A percentile compares a stretch with the other conserved stretches of the same genome.
Evolutionary conservation across 1,140 invertebrate genomes (phyloP).

Genomic region (Orius insidiosus): DNA sequence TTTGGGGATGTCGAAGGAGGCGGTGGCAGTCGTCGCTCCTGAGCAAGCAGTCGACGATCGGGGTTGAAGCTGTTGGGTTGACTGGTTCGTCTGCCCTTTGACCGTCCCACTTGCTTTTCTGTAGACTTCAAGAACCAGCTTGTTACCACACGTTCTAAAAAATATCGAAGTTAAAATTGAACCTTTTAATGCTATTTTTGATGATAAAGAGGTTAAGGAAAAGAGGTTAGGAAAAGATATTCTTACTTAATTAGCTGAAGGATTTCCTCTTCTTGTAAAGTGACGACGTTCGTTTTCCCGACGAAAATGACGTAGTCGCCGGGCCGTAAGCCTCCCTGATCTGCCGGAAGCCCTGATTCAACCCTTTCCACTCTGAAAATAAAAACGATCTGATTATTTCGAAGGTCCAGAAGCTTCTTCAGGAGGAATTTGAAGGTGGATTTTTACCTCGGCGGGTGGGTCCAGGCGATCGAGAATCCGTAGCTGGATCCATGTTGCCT

Average conservation of each 20-base stretch:
- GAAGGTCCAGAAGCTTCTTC: neutral
- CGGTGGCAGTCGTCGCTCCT: constrained; percentile 23
- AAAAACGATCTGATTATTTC: neutral
- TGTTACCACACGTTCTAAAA: constrained; percentile 43
- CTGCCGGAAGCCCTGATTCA: constrained; percentile 61
- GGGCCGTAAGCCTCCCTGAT: constrained; percentile 55
- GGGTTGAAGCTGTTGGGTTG: constrained; percentile 20
- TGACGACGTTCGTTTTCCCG: constrained; percentile 68
- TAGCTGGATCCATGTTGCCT: constrained; percentile 41
- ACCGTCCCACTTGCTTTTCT: constrained; percentile 28
- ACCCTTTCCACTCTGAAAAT: constrained; percentile 57
- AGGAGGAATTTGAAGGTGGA: neutral
- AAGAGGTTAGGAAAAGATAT: too few relatives aligned
- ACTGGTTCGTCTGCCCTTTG: neutral
- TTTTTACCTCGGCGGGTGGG: constrained; percentile 50
- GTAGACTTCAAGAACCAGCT: constrained; percentile 59
- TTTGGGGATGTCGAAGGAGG: constrained; percentile 34
- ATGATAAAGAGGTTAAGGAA: too few relatives aligned
- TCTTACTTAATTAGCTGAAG: constrained; percentile 60
- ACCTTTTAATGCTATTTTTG: neutral
- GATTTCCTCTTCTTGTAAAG: constrained; percentile 58
- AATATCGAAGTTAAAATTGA: constrained; percentile 10
- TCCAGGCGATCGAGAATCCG: constrained; percentile 83
- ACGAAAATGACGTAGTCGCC: constrained; percentile 78
- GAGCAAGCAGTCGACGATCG: constrained; percentile 33